Conservation (phyloP, 2,888 invertebrate species). For the Hetaerina titia region DNA sequence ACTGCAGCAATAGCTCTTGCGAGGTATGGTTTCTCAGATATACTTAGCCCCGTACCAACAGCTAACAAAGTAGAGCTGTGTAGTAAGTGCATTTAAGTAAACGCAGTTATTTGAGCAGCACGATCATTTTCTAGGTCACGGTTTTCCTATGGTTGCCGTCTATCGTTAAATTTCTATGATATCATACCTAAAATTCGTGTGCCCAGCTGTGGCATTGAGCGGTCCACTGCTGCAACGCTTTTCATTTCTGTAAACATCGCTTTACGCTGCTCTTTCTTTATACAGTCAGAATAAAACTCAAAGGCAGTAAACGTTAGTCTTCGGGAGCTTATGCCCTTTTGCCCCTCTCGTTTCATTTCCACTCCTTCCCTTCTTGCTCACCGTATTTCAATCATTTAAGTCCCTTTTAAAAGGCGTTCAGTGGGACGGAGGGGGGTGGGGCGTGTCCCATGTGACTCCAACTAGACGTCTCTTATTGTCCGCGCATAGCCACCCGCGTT, state of each 20-base stretch:
- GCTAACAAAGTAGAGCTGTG: too few species aligned
- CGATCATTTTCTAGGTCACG: too few species aligned
- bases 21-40: too few species aligned
- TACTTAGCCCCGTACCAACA: too few species aligned
- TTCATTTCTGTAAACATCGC: slow-evolving; percentile 8
- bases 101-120: too few species aligned
- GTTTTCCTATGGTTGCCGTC: too few species aligned
- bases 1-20: too few species aligned
- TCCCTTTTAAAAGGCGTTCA: slow-evolving; percentile 43
- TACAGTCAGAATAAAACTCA: slow-evolving; percentile 12
- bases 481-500: slow-evolving; percentile 39
- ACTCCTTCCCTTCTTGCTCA: background rate
- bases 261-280: background rate
- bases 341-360: slow-evolving; percentile 7
- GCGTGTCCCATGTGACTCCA: slow-evolving; percentile 17
- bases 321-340: background rate
- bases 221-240: background rate
- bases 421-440: background rate
- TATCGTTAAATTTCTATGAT: too few species aligned
- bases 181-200: background rate
- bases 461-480: slow-evolving; percentile 48
- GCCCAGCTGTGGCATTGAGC: background rate
- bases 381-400: slow-evolving; percentile 34
- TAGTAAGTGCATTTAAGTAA: too few species aligned
- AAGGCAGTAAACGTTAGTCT: slow-evolving; percentile 28